Evolutionary conservation across 2,113 vertebrate species (phyloP), one percentile per base, ranked within the genome.

Genomic region (Marmota flaviventris): DNA sequence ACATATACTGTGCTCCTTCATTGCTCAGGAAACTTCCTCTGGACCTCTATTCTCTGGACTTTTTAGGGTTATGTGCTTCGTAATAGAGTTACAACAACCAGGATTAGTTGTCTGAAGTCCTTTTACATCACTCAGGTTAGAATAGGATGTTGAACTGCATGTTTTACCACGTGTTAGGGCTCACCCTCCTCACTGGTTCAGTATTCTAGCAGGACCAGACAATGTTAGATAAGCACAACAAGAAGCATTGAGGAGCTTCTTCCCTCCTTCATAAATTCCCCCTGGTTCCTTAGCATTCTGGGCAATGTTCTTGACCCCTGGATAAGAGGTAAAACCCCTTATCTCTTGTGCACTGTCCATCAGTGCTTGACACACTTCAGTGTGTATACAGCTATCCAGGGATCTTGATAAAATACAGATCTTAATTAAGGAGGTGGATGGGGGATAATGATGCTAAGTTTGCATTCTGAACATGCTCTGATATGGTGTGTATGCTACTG

Each of bases 51-150:
- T 65, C 45, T 85, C 39, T 87, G 75, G 75, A 17, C 25, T 79
- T 86, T 51, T n/a, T 29, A 83, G 78, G 39, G 63, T 70, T 93
- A 32, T 48, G 25, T 20, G 22, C 76, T 94, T 96, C 34, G 63
- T 83, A 63, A 63, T 20, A 78, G 69, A 27, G 22, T 73, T 2
- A 27, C 25, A 42, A 63, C 10, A 37, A 53, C 75, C 48, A 95
- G 39, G 16, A 34, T 37, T 82, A 39, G n/a, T 32, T 76, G 72
- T 14, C 58, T 48, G n/a, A 83, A 79, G 37, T 42, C n/a, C 61
- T 37, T 11, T 82, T 27, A n/a, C 67, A 63, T 61, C 27, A 83
- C 32, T 78, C 32, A 14, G 11, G 3, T 42, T 67, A 61, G 75
- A 39, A 4, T 14, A n/a, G 42, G 37, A 63, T 37, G 51, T 56